Base-by-base conservation (phyloP, 2,888 invertebrate species). In the Malthinus seriepunctatus region DNA sequence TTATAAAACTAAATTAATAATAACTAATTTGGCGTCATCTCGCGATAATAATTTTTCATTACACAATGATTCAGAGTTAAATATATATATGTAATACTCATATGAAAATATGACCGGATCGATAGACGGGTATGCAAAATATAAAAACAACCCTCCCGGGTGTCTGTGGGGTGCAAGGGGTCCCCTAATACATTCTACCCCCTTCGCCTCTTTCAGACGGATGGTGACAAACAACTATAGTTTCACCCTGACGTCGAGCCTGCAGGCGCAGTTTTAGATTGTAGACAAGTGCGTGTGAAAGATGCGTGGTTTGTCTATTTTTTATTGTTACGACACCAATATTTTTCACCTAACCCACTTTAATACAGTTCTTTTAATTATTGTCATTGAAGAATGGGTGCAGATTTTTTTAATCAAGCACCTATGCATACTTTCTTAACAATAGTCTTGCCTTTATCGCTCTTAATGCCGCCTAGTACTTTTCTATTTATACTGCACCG, bases 191-290 rank as follows among this genome's bases (percentile, higher is more conserved):
- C 66, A 63, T 67, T 63, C 56, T 64, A 57, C 59, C 60, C 66
- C 65, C 66, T 63, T 59, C 63, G 57, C 60, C 63, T 60, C 67
- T 66, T 63, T 66, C 68, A 70, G 68, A 69, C 69, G 69, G 63
- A 67, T 67, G 69, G 73, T 74, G 73, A 73, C 74, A 73, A 75
- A 75, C 74, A 74, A 74, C 73, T 73, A 74, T 72, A 72, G 73
- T 72, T 71, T 73, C 69, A 64, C 67, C 67, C 67, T 61, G 67
- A 66, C 70, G 69, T 61, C 62, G 63, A 65, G 63, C 66, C 64
- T 63, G 60, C 60, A 60, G 64, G 62, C 63, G 63, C 67, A 70
- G 69, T 72, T 69, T 75, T 73, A 73, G 73, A 74, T 67, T 67
- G 65, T 65, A 39, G 38, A 49, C 48, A 56, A 60, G 54, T 58